Conservation (phyloP, 2,113 vertebrate species). For the Amphilophus citrinellus region DNA sequence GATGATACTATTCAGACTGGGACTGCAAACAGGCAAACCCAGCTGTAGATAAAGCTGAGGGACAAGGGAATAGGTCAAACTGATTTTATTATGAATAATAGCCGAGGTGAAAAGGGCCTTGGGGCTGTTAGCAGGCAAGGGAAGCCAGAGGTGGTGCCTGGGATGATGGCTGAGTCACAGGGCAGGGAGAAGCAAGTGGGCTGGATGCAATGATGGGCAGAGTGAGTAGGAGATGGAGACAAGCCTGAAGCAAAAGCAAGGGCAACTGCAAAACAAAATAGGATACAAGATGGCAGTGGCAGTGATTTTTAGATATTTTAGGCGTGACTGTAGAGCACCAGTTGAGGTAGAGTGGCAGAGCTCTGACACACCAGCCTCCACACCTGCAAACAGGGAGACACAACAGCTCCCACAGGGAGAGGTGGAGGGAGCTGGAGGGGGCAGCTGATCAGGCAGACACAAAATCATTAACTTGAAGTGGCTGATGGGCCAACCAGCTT, state of each 20-base stretch:
- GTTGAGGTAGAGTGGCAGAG: neutral
- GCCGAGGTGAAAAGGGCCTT: neutral
- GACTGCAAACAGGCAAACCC: neutral
- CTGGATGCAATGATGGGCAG: neutral
- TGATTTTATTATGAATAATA: neutral
- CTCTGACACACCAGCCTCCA: neutral
- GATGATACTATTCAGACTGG: neutral
- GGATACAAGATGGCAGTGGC: neutral
- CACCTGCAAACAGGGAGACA: neutral
- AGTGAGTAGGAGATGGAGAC: neutral
- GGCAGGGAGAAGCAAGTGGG: neutral
- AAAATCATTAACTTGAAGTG: neutral
- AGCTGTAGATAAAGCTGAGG: neutral
- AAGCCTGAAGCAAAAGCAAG: neutral
- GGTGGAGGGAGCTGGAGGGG: neutral
- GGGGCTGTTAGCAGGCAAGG: neutral
- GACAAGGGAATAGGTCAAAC: neutral
- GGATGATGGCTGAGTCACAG: neutral
- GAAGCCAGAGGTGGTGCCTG: no score
- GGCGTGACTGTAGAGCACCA: rapidly evolving
- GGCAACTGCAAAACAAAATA: neutral
- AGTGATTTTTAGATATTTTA: neutral
- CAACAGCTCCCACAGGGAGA: neutral
- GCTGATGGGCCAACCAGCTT: neutral
- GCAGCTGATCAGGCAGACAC: neutral